Percentiles rank a stretch among this genome's conserved stretches.
Conservation (phyloP, 1,140 invertebrate genomes). For the Rhagoletis zephyria region DNA sequence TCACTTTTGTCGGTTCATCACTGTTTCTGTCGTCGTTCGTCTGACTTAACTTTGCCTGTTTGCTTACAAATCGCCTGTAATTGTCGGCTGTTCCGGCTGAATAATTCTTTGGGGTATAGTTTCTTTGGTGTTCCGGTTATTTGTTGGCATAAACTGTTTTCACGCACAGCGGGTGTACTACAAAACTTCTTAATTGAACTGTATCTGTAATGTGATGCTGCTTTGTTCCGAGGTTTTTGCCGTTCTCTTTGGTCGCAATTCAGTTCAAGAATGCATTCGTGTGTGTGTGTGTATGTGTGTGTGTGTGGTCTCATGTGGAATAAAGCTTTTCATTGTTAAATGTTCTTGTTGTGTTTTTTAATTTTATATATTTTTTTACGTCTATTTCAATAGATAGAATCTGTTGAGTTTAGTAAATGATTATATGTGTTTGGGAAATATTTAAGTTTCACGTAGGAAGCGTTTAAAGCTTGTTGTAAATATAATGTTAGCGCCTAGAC, state of each 20-base stretch:
- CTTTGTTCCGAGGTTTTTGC: neutral
- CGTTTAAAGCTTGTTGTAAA: too few relatives aligned
- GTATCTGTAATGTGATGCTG: neutral
- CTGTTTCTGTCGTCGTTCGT: neutral
- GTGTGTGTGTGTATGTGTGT: neutral
- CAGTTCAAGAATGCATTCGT: neutral
- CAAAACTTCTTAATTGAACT: neutral
- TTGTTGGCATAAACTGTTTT: constrained; percentile 9
- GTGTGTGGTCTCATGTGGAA: neutral
- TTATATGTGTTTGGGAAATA: too few relatives aligned
- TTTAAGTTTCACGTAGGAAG: too few relatives aligned
- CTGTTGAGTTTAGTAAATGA: too few relatives aligned
- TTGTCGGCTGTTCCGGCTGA: constrained; percentile 12
- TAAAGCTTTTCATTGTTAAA: neutral
- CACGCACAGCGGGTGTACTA: neutral
- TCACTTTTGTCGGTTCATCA: neutral
- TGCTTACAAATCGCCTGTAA: neutral
- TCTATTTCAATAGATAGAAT: too few relatives aligned
- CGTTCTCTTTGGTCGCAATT: neutral
- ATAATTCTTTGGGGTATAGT: neutral
- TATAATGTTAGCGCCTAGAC: too few relatives aligned
- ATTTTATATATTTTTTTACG: neutral
- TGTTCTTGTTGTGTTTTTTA: neutral
- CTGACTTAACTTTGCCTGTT: neutral
- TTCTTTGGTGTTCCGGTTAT: neutral